Percentiles rank a stretch among this genome's conserved stretches.
phyloP scores from a whole-genome alignment of 2,113 vertebrate species.

The Crotalus tigris region DNA sequence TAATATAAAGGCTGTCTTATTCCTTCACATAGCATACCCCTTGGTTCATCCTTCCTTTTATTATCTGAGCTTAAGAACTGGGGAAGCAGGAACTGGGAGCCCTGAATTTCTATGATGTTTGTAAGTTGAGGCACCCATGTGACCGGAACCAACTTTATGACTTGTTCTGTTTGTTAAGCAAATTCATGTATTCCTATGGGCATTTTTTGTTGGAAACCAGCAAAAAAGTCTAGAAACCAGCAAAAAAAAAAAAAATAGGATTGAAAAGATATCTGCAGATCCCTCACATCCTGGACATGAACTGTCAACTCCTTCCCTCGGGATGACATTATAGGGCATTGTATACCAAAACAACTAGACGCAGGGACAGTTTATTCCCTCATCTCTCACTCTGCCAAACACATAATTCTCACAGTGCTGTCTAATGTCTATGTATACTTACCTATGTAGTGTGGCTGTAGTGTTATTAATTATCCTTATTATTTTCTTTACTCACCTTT shows the following conservation, averaged over 20 bases:
- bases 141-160: neutral
- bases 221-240: neutral
- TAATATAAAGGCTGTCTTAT: neutral
- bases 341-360: too few species aligned
- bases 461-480: too few species aligned
- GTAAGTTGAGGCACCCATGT: neutral
- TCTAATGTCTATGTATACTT: too few species aligned
- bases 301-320: neutral
- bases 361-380: too few species aligned
- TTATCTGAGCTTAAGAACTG: neutral
- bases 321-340: too few species aligned
- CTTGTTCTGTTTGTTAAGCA: neutral
- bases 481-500: too few species aligned
- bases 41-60: neutral
- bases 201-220: neutral
- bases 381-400: too few species aligned
- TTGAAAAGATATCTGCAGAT: neutral
- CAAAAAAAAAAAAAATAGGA: too few species aligned
- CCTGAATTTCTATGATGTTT: neutral
- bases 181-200: neutral
- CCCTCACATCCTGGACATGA: neutral
- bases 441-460: too few species aligned
- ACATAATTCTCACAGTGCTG: too few species aligned
- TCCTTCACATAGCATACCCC: neutral
- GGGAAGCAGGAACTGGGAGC: neutral